phyloP scores from a whole-genome alignment of 2,113 vertebrate genomes.

The Junco hyemalis region DNA sequence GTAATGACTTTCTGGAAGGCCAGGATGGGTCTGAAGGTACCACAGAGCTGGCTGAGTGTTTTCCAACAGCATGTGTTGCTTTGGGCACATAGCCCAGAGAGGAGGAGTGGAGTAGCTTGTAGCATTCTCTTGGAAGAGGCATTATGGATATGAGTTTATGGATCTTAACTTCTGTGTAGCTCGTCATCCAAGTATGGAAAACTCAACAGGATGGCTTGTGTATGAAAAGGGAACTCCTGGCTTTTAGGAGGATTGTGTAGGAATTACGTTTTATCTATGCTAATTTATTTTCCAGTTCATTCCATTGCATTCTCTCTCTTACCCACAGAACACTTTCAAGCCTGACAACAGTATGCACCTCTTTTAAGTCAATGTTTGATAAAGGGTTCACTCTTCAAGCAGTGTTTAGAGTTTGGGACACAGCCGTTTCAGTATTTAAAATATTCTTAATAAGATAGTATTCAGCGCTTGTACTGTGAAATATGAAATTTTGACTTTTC shows the following conservation, averaged over 20 bases:
- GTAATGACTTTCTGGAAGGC: neutral
- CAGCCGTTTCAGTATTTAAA: neutral
- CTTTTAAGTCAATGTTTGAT: neutral
- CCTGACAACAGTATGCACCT: neutral
- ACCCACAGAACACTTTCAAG: neutral
- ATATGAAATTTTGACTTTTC: neutral
- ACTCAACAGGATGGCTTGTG: neutral
- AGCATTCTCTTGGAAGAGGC: neutral
- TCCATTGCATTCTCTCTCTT: neutral
- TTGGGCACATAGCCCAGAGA: neutral
- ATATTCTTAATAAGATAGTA: neutral
- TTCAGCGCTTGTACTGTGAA: neutral
- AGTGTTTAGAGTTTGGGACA: neutral
- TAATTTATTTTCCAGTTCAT: neutral
- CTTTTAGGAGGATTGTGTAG: neutral
- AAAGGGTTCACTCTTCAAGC: neutral
- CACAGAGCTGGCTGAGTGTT: neutral
- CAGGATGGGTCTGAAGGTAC: neutral
- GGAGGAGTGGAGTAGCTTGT: neutral
- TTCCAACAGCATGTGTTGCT: neutral
- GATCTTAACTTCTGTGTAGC: neutral
- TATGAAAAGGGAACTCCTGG: neutral
- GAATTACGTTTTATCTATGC: neutral
- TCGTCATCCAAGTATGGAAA: neutral
- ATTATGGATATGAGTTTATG: neutral